Evolutionary conservation across 1,140 invertebrate species (phyloP), one percentile per base, ranked within the genome.

Genomic region (Drosophila navojoa): DNA sequence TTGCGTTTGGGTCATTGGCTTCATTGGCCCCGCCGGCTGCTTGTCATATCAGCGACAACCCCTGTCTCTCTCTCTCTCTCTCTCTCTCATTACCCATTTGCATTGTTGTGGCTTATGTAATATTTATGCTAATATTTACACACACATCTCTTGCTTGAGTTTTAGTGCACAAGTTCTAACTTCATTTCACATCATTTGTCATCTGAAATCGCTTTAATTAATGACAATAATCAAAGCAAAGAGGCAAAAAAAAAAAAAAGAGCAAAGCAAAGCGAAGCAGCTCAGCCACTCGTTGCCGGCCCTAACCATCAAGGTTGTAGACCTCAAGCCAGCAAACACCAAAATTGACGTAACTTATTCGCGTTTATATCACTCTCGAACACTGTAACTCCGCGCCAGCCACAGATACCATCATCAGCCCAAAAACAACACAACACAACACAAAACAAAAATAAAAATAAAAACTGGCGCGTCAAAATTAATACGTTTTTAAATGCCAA

Each of bases 401-500:
- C 62, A 64, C 72, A 81, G 79, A 82, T 82, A 82, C 80, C 82
- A 78, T 74, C 71, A 74, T 76, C 69, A 72, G 70, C 22, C 67
- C 32, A 32, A 32, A 32, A n/a, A n/a, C n/a, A n/a, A n/a, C n/a
- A 53, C 47, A 27, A 25, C 40, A 49, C 63, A 27, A 58, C 59
- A 50, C 54, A 44, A 79, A 62, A 76, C 64, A 60, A 72, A 53
- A 77, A 38, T 38, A 59, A 49, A 55, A 27, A 44, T 25, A 13
- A 63, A 63, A 68, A 57, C 68, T 55, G 79, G 76, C 84, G 82
- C 82, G 82, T 86, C 82, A 87, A 87, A 87, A 87, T 87, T 87
- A 87, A 87, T 87, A 87, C 82, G 84, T 87, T 87, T 87, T 87
- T 87, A 87, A 87, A 87, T 87, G 84, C 76, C 82, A 81, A 87